Base-by-base conservation (phyloP, 2,888 invertebrate species). In the Andrena marginata region DNA sequence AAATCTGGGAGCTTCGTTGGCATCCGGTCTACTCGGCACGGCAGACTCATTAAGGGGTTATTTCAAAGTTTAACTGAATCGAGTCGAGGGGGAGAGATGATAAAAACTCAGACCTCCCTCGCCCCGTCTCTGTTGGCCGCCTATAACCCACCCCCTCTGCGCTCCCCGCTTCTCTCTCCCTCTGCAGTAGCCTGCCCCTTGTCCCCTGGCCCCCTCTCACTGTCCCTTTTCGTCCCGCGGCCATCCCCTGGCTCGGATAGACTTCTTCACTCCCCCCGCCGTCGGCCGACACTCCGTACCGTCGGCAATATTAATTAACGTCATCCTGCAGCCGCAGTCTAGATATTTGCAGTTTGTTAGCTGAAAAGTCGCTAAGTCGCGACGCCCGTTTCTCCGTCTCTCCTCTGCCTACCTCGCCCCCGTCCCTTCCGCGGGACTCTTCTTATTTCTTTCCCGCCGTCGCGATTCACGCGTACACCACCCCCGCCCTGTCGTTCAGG, bases 11-110 rank as follows among this genome's bases (percentile, higher is more conserved):
- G 87, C 83, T 83, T 90, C 82, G 86, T 87, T 89, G 86, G 89
- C 85, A 89, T 89, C 86, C 88, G 87, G 88, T 87, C 85, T 89
- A 87, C 85, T 84, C 87, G 86, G 87, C 88, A 90, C 89, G 89
- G 90, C 90, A 89, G 91, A 90, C 91, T 92, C 91, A 92, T 92
- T 92, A 92, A 92, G 90, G 90, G 91, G 91, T 92, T 92, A 92
- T 92, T 92, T 92, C 88, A 91, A 92, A 92, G 91, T 91, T 92
- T 92, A 92, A 92, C 90, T 89, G 91, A 90, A 92, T 92, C 87
- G 88, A 90, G 91, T 85, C 85, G 87, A 89, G 89, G 87, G 87
- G 82, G 77, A 87, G 87, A 87, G 87, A 89, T 85, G 87, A 89
- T 86, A 87, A 89, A 89, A 89, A 89, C 87, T 89, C 87, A 69